Evolutionary conservation across 2,888 invertebrate genomes (phyloP), one percentile per base, ranked within the genome.

Genomic region (Chloroclysta siterata): DNA sequence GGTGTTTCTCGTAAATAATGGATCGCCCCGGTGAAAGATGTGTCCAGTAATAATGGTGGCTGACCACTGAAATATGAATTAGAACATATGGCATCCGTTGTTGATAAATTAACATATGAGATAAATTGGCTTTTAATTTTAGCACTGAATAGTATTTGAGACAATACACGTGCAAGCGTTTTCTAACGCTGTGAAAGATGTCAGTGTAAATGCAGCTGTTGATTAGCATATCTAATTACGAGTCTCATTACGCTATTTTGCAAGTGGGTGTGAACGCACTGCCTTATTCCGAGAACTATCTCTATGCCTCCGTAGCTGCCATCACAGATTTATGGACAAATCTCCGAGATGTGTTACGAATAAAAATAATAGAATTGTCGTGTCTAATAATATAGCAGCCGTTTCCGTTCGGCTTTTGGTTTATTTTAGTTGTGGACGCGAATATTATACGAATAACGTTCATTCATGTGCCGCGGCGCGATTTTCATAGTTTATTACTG

Each of bases 291-390:
- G 81, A 84, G 89, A 90, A 89, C 74, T 81, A 79, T 82, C 75
- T 77, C 78, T 79, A 81, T 81, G 76, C 79, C 53, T 81, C 79
- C 82, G 80, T 81, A 83, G 81, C 80, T 82, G 84, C 82, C 85
- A 82, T 79, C 81, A 73, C 80, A 85, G 86, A 90, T 90, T 90
- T 90, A 89, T 87, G 88, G 85, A 82, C 88, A 85, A 81, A 90
- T 87, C 89, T 85, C 88, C 77, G 82, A 89, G 90, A 90, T 90
- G 85, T 89, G 90, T 89, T 89, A 90, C 89, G 90, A 92, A 92
- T 92, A 92, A 93, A 93, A 93, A 93, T 92, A 93, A 93, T 92
- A 92, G 91, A 91, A 92, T 91, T 91, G 90, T 92, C 89, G 89
- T 86, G 80, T 91, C 92, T 92, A 92, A 91, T 91, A 92, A 93